A percentile compares a stretch with the other conserved stretches of the same genome.
phyloP scores from a whole-genome alignment of 2,888 invertebrate genomes.

The Paralinhomoeus sp. region DNA sequence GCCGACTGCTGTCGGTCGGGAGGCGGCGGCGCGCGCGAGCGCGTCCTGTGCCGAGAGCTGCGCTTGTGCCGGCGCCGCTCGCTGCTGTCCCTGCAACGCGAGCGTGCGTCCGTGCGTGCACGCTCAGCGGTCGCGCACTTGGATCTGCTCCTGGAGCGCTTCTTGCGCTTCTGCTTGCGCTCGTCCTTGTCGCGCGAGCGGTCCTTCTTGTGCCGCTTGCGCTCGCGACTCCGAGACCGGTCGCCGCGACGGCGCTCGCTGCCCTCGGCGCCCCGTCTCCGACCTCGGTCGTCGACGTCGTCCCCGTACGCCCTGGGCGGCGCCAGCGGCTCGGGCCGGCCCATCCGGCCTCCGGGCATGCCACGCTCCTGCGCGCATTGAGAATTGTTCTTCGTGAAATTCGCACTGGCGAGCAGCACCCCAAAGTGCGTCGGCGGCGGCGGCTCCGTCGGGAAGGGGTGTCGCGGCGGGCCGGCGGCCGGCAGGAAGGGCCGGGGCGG shows the following conservation, averaged over 20 bases:
- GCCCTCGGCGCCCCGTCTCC: not conserved
- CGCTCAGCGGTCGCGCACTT: not conserved
- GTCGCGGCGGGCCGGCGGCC: not conserved
- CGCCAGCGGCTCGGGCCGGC: no score
- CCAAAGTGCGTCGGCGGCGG: not conserved
- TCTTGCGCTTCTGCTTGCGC: not conserved
- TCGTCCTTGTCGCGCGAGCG: not conserved
- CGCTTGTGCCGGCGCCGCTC: no score
- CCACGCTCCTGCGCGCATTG: no score
- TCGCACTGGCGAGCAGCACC: no score
- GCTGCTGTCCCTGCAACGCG: constrained; percentile 22
- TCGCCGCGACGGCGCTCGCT: not conserved
- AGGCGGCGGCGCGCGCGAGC: no score
- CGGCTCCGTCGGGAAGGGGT: not conserved
- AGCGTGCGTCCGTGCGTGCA: not conserved
- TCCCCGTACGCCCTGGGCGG: no score
- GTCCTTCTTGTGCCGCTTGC: not conserved
- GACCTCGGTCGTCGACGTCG: not conserved
- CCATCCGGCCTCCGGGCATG: no score
- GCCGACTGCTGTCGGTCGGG: no score
- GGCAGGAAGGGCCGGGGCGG: not conserved
- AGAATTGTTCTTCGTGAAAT: no score
- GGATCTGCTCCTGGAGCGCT: not conserved
- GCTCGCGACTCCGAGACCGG: not conserved
- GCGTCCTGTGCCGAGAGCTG: no score